Conservation (phyloP, 2,888 invertebrate species). For the Tetragonula carbonaria region DNA sequence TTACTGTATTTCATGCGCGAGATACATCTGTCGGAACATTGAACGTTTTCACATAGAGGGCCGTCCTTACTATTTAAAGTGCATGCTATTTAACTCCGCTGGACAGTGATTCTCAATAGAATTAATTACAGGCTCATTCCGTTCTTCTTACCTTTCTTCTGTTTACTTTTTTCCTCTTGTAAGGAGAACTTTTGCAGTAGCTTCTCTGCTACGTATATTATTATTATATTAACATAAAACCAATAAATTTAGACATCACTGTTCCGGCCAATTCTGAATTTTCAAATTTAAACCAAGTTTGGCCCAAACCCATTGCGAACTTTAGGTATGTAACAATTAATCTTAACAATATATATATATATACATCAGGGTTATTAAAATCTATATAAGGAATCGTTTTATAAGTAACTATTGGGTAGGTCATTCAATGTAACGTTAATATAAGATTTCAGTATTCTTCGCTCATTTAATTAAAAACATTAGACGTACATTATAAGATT, state of each 20-base stretch:
- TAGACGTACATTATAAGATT: not conserved
- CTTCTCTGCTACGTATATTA: not conserved
- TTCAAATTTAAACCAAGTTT: not conserved
- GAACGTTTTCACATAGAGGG: conserved; percentile 16
- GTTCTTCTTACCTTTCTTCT: not conserved
- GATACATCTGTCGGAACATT: not conserved
- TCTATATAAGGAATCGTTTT: too few species aligned
- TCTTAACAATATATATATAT: too few species aligned
- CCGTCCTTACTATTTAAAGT: not conserved
- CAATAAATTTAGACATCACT: not conserved
- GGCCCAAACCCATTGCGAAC: not conserved
- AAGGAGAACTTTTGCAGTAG: too few species aligned
- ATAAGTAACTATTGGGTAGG: too few species aligned
- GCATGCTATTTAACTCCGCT: not conserved
- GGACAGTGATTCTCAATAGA: conserved; percentile 1
- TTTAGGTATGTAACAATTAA: too few species aligned
- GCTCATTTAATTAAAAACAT: not conserved
- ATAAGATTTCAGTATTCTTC: too few species aligned
- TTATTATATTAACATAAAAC: not conserved
- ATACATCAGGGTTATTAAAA: too few species aligned
- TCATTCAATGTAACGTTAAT: too few species aligned
- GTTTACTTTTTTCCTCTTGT: too few species aligned
- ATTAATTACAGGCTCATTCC: not conserved
- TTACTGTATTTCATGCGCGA: not conserved
- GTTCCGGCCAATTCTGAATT: not conserved